Evolutionary conservation across 2,888 invertebrate species (phyloP).

Genomic region (Dryococelus australis): DNA sequence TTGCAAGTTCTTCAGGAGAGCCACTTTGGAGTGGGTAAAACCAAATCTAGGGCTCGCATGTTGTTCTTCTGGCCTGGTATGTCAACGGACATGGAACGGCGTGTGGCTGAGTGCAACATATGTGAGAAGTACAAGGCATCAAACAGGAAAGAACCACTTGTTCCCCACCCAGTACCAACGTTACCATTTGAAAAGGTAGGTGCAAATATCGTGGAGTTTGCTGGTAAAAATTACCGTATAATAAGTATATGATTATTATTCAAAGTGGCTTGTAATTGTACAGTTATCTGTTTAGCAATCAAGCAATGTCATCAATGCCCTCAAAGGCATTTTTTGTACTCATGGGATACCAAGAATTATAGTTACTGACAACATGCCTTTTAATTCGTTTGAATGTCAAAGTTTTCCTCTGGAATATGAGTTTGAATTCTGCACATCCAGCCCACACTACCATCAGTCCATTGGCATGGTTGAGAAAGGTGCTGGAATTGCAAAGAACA

Average conservation of each 20-base stretch:
- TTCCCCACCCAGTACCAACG: not conserved
- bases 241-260: not conserved
- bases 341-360: not conserved
- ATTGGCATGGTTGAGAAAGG: conserved; percentile 12
- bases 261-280: not conserved
- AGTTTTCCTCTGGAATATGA: not conserved
- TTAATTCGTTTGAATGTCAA: not conserved
- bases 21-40: not conserved
- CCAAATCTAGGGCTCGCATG: not conserved
- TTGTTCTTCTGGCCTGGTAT: conserved; percentile 7
- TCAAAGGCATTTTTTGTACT: conserved; percentile 7
- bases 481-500: not conserved
- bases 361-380: not conserved
- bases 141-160: not conserved
- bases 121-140: not conserved
- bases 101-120: not conserved
- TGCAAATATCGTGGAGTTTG: not conserved
- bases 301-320: not conserved
- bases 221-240: not conserved
- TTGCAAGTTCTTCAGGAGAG: not conserved
- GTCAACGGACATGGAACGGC: not conserved
- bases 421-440: conserved; percentile 18
- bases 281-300: not conserved
- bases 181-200: not conserved
- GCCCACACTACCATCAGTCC: conserved; percentile 16